Conservation (phyloP, 2,888 invertebrate genomes). For the Alcis repandata region DNA sequence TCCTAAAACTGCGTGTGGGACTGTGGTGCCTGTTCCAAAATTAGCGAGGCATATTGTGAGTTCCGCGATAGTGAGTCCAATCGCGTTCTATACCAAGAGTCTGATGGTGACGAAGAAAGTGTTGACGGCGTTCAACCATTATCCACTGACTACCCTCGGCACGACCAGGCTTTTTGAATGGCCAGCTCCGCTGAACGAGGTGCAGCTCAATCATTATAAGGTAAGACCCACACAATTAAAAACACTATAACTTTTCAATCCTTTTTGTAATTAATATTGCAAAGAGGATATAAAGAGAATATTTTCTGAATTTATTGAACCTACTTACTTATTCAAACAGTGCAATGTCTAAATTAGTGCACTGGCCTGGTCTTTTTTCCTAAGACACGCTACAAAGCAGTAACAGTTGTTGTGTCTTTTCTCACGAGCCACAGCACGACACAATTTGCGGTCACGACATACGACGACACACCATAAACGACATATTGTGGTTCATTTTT, state of each 20-base stretch:
- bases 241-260: background rate
- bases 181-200: constrained; percentile 86
- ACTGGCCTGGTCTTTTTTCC: no score
- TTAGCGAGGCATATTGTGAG: constrained; percentile 82
- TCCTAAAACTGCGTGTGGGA: constrained; percentile 67
- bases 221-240: constrained; percentile 54
- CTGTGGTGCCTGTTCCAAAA: constrained; percentile 69
- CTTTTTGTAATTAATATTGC: background rate
- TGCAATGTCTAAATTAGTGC: no score
- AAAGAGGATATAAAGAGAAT: background rate
- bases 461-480: no score
- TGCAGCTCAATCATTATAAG: constrained; percentile 90
- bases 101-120: constrained; percentile 89
- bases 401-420: no score
- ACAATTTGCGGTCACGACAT: no score
- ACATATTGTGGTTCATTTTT: no score
- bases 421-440: no score
- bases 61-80: constrained; percentile 86
- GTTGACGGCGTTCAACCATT: constrained; percentile 92
- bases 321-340: background rate
- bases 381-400: no score
- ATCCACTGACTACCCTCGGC: constrained; percentile 88
- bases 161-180: constrained; percentile 84
- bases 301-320: no score
- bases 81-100: constrained; percentile 90